Percentiles rank a stretch among this genome's conserved stretches.
These are phyloP conservation scores for Rutpela maculata DNA, from an alignment of 2,888 invertebrate genomes.

Conservation along the genomic window DNA sequence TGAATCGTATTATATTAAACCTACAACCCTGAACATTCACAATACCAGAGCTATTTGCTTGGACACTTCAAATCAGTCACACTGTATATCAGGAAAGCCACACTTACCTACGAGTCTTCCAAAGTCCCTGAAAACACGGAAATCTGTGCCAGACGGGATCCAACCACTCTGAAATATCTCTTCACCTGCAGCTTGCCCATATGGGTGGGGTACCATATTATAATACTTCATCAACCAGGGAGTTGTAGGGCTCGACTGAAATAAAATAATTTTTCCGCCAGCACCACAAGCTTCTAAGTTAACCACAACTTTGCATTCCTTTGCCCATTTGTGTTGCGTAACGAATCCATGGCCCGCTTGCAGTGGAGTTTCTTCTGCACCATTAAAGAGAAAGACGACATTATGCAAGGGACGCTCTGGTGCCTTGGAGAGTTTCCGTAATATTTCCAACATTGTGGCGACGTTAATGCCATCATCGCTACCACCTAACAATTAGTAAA, in stretches of 20 bases:
- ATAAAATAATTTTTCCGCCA: constrained; percentile 92
- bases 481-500: constrained; percentile 77
- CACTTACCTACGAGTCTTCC: constrained; percentile 80
- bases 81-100: background rate
- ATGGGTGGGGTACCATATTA: constrained; percentile 77
- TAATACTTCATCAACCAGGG: constrained; percentile 80
- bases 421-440: constrained; percentile 76
- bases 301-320: constrained; percentile 83
- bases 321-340: constrained; percentile 87
- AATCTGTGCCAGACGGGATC: constrained; percentile 89
- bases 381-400: constrained; percentile 84
- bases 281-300: constrained; percentile 95
- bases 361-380: constrained; percentile 82
- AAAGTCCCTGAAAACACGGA: constrained; percentile 85
- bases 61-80: too few relatives aligned
- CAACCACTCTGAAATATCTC: constrained; percentile 82
- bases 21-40: too few relatives aligned
- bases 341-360: constrained; percentile 81
- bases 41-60: too few relatives aligned
- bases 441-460: constrained; percentile 81
- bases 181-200: constrained; percentile 77
- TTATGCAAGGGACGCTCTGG: constrained; percentile 75
- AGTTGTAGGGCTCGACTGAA: constrained; percentile 89
- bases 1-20: too few relatives aligned
- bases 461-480: constrained; percentile 92